These are phyloP conservation scores for Vanacampus margaritifer DNA, from an alignment of 2,113 vertebrate species.

Conservation along the genomic window DNA sequence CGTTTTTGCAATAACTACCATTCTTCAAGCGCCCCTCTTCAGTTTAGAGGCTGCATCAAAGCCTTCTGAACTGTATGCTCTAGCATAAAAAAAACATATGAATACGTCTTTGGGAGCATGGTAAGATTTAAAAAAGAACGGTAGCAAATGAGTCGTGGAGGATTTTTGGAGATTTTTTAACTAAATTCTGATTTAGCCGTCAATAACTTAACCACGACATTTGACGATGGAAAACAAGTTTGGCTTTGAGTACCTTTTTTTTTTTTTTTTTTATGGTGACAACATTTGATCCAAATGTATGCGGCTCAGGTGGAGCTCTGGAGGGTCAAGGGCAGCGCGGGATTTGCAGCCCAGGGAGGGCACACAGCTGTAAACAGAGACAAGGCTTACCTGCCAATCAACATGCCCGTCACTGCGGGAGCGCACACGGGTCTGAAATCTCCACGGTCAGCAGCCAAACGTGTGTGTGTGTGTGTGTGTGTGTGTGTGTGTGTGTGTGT, in stretches of 20 bases:
- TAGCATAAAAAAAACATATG: too few relatives aligned
- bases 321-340: slow-evolving; percentile 70
- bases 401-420: slow-evolving; percentile 52
- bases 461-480: slow-evolving; percentile 31
- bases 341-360: slow-evolving; percentile 36
- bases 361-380: slow-evolving; percentile 63
- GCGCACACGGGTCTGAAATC: slow-evolving; percentile 62
- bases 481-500: background rate
- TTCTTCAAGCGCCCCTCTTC: too few relatives aligned
- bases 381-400: slow-evolving; percentile 72
- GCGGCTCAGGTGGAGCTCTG: slow-evolving; percentile 62
- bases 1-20: too few relatives aligned
- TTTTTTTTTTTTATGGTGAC: slow-evolving; percentile 33
- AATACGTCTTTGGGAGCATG: too few relatives aligned
- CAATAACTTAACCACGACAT: background rate
- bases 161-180: background rate
- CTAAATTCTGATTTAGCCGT: background rate
- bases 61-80: too few relatives aligned
- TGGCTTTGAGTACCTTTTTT: slow-evolving; percentile 26
- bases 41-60: too few relatives aligned
- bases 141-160: too few relatives aligned
- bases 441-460: slow-evolving; percentile 75
- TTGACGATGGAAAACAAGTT: slow-evolving; percentile 42
- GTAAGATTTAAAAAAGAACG: too few relatives aligned
- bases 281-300: slow-evolving; percentile 55